Evolutionary conservation across 2,888 invertebrate genomes (phyloP).

Genomic region (Ophioninae sp.): DNA sequence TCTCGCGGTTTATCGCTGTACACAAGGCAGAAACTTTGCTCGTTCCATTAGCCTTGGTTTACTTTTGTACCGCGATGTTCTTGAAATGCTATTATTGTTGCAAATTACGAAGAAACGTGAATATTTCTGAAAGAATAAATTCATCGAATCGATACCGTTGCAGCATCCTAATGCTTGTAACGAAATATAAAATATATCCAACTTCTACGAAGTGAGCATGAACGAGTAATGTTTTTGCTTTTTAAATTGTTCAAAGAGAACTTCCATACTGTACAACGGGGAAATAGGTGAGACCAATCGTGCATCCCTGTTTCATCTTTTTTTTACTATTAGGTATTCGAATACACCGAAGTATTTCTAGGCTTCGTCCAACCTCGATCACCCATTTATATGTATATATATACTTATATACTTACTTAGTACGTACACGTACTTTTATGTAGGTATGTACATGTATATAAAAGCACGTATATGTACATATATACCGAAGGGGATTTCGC

Average conservation of each 20-base stretch:
- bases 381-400: slow-evolving; percentile 9
- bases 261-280: neutral
- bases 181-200: neutral
- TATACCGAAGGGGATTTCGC: neutral
- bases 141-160: neutral
- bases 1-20: slow-evolving; percentile 25
- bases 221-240: neutral
- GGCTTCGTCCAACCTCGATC: neutral
- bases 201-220: neutral
- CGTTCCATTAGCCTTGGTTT: slow-evolving; percentile 16
- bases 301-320: neutral
- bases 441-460: neutral
- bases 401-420: neutral
- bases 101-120: neutral
- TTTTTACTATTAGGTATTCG: slow-evolving; percentile 16
- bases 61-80: neutral
- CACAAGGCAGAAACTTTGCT: neutral
- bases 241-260: slow-evolving; percentile 13
- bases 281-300: slow-evolving; percentile 11
- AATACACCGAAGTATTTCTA: slow-evolving; percentile 26
- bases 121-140: neutral
- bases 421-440: neutral
- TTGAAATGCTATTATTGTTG: neutral
- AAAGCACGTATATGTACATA: neutral
- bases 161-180: neutral